Base-by-base conservation (phyloP, 2,888 invertebrate species). In the Noctua comes region DNA sequence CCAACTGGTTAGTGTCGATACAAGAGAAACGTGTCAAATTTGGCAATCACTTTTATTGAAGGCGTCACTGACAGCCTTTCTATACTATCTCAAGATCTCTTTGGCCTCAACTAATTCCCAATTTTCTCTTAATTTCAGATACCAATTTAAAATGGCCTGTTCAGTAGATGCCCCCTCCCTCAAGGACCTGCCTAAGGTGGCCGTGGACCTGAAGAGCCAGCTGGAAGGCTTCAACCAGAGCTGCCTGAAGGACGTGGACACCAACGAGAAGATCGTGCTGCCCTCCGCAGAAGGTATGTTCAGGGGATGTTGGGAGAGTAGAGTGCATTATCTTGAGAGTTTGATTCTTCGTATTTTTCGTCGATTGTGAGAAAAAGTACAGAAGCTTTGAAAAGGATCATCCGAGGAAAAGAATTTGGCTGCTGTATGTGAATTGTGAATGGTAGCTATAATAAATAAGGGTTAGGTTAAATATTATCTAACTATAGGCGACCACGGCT, bases 111-210 rank as follows among this genome's bases (percentile, higher is more conserved):
- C 62, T 82, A 66, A 85, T 18, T 51, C 2, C 18, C 13, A 66
- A 1, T 66, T 43, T 80, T 77, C 73, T 85, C 71, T 77, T 74
- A 18, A 86, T 91, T 90, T 11, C 92, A 92, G 95, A 86, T 84
- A 81, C 51, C 54, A 79, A 77, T 64, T 85, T 88, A 93, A 85
- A 95, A 97, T 97, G 97, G 96, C 97, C 91, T 98, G 97, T 97
- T 97, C 97, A 92, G 97, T 97, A 78, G 96, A 96, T 90, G 97
- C 97, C 91, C 98, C 98, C 95, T 97, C 98, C 94, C 97, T 99
- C 88, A 99, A 99, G 97, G 98, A 99, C 97, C 97, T 99, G 91
- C 99, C 99, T 88, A 98, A 99, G 97, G 99, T 99, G 87, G 98
- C 98, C 88, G 97, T 97, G 77, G 98, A 98, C 95, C 97, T 99